Conservation (phyloP, 2,113 vertebrate genomes). For the Lepidiolamprologus cunningtoni region DNA sequence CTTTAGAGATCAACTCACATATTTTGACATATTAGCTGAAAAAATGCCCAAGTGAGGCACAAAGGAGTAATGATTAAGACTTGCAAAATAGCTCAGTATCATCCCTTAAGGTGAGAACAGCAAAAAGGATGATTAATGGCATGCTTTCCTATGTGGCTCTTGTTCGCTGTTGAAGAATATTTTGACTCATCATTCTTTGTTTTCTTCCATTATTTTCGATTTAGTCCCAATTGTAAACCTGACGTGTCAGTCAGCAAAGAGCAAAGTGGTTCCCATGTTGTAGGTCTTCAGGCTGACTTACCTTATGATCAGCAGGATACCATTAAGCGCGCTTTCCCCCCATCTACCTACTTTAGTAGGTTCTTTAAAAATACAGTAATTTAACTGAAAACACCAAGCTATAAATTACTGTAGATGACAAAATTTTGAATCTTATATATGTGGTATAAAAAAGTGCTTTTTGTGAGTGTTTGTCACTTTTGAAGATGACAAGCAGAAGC, state of each 20-base stretch:
- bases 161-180: background rate
- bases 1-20: background rate
- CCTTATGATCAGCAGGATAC: background rate
- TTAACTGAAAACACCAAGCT: background rate
- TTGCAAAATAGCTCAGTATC: background rate
- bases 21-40: background rate
- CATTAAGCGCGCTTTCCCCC: background rate
- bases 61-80: background rate
- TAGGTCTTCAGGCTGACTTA: background rate
- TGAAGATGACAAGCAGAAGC: background rate
- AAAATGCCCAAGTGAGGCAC: background rate
- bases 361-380: background rate
- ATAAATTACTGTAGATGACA: background rate
- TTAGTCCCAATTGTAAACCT: background rate
- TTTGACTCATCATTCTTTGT: background rate
- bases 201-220: background rate
- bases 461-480: background rate
- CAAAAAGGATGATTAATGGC: background rate
- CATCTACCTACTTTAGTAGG: background rate
- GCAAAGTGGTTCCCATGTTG: conserved; percentile 3
- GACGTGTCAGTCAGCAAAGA: conserved; percentile 33
- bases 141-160: background rate
- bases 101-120: background rate
- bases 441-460: background rate
- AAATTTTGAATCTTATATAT: background rate